Evolutionary conservation across 2,797 vertebrate genomes (phyloP).

Genomic region (Acrossocheilus wenchowensis): DNA sequence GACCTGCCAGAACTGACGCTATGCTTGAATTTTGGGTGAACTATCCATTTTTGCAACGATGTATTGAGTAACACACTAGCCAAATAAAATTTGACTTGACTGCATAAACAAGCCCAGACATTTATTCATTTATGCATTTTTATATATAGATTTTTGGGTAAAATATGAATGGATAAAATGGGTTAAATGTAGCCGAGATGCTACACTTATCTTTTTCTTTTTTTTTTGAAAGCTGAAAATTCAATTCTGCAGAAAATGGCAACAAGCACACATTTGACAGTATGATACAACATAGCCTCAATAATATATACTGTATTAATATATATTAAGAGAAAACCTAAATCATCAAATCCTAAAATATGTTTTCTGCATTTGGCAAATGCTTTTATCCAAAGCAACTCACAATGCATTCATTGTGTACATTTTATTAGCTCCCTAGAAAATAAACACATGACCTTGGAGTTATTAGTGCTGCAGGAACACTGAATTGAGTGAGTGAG

Average conservation of each 20-base stretch:
- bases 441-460: constrained; percentile 1
- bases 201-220: background rate
- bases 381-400: background rate
- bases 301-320: background rate
- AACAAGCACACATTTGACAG: background rate
- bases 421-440: background rate
- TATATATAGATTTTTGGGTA: background rate
- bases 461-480: background rate
- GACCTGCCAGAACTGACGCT: no score
- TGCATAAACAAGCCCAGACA: no score
- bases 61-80: no score
- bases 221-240: background rate
- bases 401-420: background rate
- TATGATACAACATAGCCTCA: background rate
- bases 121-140: no score
- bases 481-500: background rate
- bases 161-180: background rate
- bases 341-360: background rate
- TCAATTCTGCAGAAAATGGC: background rate
- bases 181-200: background rate
- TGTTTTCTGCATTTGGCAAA: background rate
- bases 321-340: background rate
- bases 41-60: no score
- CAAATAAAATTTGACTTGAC: no score
- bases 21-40: no score